Conservation (phyloP, 2,888 invertebrate species). For the Serrognathus titanus region DNA sequence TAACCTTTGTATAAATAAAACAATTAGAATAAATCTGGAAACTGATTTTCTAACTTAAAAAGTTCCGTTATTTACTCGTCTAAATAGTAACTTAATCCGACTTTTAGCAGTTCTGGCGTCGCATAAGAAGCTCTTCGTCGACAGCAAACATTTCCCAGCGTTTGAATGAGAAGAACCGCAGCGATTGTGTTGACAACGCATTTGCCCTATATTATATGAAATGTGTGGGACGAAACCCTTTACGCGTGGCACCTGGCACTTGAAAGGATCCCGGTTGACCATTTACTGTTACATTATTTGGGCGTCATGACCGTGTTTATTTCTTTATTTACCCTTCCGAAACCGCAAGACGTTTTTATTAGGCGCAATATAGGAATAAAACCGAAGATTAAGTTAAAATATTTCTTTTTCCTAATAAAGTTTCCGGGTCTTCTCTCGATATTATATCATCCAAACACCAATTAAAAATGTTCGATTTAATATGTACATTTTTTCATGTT, state of each 20-base stretch:
- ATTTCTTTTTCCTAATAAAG: too few species aligned
- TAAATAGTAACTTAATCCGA: too few species aligned
- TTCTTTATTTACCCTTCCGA: constrained; percentile 13
- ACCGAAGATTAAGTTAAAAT: too few species aligned
- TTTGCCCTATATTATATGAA: constrained; percentile 25
- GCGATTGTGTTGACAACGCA: constrained; percentile 23
- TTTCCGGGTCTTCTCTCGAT: too few species aligned
- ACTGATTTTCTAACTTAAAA: too few species aligned
- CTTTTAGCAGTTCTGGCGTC: neutral
- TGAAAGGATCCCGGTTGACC: constrained; percentile 25
- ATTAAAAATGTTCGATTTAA: too few species aligned
- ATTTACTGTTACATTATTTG: constrained; percentile 19
- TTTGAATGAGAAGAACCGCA: constrained; percentile 20
- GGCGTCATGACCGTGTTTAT: constrained; percentile 9
- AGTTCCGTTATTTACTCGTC: too few species aligned
- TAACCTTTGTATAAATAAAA: too few species aligned
- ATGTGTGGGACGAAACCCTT: constrained; percentile 28
- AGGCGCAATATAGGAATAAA: neutral
- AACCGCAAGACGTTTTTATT: constrained; percentile 16
- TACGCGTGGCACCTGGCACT: constrained; percentile 33
- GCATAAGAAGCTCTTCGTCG: neutral
- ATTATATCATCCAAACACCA: too few species aligned
- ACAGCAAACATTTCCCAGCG: constrained; percentile 19
- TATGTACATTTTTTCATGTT: too few species aligned
- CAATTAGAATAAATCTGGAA: too few species aligned